Percentiles rank a stretch among this genome's conserved stretches.
Conservation (phyloP, 2,888 invertebrate species). For the Biston stratarius region DNA sequence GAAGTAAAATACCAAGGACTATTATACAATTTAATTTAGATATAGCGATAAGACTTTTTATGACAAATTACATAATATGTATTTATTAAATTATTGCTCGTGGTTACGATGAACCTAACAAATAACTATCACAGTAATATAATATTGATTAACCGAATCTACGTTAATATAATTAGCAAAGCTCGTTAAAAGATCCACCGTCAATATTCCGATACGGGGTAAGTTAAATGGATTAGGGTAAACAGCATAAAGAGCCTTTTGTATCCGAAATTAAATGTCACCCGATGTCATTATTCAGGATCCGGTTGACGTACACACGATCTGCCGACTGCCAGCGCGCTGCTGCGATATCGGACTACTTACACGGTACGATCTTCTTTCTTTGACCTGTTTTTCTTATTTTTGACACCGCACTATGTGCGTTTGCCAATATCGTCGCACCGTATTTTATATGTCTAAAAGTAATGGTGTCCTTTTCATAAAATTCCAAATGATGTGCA, state of each 20-base stretch:
- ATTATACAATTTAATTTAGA: no score
- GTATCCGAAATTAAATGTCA: slow-evolving; percentile 85
- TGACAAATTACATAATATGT: no score
- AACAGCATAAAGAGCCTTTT: slow-evolving; percentile 84
- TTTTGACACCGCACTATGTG: no score
- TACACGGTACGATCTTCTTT: slow-evolving; percentile 51
- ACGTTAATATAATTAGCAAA: slow-evolving; percentile 31
- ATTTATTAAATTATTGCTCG: no score
- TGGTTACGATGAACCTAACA: no score
- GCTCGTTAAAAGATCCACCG: slow-evolving; percentile 65
- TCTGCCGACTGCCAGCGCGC: slow-evolving; percentile 63
- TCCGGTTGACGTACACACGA: slow-evolving; percentile 74
- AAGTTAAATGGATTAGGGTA: slow-evolving; percentile 79
- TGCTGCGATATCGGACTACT: slow-evolving; percentile 54
- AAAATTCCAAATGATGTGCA: no score
- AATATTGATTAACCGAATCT: neutral
- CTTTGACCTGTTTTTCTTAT: neutral
- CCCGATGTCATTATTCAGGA: slow-evolving; percentile 82
- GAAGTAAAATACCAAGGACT: no score
- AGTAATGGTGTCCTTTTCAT: no score
- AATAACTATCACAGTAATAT: neutral
- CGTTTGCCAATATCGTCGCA: no score
- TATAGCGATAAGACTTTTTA: no score
- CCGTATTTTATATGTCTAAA: no score
- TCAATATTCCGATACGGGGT: slow-evolving; percentile 53